Conservation (phyloP, 2,888 invertebrate genomes). For the Eumerus sabulonum region DNA sequence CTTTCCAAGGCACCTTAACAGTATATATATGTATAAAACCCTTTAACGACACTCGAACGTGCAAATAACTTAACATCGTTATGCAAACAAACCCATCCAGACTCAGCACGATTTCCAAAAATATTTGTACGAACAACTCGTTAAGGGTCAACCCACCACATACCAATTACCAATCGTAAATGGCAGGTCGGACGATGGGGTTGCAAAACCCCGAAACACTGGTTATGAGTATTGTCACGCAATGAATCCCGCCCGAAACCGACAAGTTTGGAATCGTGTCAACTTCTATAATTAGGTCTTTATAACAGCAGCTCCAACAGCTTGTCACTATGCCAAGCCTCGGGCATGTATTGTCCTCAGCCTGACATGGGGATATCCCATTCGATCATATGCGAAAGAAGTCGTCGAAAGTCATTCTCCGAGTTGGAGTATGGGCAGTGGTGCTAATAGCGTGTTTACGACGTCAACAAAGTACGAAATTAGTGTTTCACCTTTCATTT, state of each 20-base stretch:
- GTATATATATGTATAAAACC: conserved; percentile 20
- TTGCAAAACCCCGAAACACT: conserved; percentile 1
- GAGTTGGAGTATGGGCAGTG: neutral
- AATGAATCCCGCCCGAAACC: conserved; percentile 25
- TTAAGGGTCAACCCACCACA: no score
- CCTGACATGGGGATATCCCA: conserved; percentile 22
- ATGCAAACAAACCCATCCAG: conserved; percentile 30
- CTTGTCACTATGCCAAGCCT: conserved; percentile 42
- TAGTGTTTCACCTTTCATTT: conserved; percentile 15
- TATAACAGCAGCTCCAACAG: conserved; percentile 43
- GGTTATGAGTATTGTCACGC: conserved; percentile 61
- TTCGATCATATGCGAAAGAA: conserved; percentile 33
- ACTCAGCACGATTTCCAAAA: conserved; percentile 26
- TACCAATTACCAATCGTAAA: no score
- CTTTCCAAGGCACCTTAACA: no score
- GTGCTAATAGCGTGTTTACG: conserved; percentile 48
- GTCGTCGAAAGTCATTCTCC: conserved; percentile 27
- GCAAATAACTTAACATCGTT: conserved; percentile 26
- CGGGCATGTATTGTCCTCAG: neutral
- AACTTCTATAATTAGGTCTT: conserved; percentile 50
- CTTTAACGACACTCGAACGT: conserved; percentile 17
- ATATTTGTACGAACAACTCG: no score
- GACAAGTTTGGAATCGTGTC: conserved; percentile 30
- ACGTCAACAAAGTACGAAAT: conserved; percentile 21
- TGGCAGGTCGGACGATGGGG: conserved; percentile 34